Conservation (phyloP, 2,888 invertebrate species). For the Euplexia lucipara region DNA sequence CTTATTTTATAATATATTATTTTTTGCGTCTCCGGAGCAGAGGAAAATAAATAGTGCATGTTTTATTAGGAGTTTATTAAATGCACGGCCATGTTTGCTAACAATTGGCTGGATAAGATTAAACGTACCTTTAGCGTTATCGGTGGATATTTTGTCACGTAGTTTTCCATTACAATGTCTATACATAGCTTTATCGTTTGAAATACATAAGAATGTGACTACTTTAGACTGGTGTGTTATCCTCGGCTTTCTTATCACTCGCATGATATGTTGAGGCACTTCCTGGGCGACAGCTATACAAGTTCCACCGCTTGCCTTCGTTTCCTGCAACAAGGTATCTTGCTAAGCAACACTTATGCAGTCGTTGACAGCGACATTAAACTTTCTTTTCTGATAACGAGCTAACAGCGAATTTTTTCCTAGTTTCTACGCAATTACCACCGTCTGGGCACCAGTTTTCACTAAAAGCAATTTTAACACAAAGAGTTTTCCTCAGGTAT, state of each 20-base stretch:
- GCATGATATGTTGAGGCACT: slow-evolving; percentile 67
- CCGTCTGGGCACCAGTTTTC: slow-evolving; percentile 21
- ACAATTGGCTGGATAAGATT: slow-evolving; percentile 72
- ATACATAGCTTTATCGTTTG: slow-evolving; percentile 52
- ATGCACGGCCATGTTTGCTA: slow-evolving; percentile 57
- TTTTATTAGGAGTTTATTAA: slow-evolving; percentile 55
- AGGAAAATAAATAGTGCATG: slow-evolving; percentile 61
- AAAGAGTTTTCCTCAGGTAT: slow-evolving; percentile 6
- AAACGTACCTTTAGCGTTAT: slow-evolving; percentile 69
- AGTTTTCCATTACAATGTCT: slow-evolving; percentile 57
- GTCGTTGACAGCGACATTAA: slow-evolving; percentile 68
- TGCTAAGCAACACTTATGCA: slow-evolving; percentile 66
- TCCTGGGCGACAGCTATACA: slow-evolving; percentile 75
- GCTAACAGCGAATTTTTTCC: slow-evolving; percentile 60
- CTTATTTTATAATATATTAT: slow-evolving; percentile 63
- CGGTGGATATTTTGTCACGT: slow-evolving; percentile 60
- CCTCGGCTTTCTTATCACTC: slow-evolving; percentile 69
- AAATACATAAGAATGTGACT: slow-evolving; percentile 45
- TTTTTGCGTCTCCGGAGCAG: slow-evolving; percentile 63
- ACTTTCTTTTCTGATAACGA: slow-evolving; percentile 75
- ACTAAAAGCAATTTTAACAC: slow-evolving; percentile 37
- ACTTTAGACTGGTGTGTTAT: slow-evolving; percentile 36
- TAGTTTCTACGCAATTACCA: slow-evolving; percentile 60
- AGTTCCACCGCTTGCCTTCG: slow-evolving; percentile 70
- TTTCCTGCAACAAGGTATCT: slow-evolving; percentile 74